A percentile compares a stretch with the other conserved stretches of the same genome.
phyloP scores from a whole-genome alignment of 2,888 invertebrate genomes.

The Ellobium chinense region DNA sequence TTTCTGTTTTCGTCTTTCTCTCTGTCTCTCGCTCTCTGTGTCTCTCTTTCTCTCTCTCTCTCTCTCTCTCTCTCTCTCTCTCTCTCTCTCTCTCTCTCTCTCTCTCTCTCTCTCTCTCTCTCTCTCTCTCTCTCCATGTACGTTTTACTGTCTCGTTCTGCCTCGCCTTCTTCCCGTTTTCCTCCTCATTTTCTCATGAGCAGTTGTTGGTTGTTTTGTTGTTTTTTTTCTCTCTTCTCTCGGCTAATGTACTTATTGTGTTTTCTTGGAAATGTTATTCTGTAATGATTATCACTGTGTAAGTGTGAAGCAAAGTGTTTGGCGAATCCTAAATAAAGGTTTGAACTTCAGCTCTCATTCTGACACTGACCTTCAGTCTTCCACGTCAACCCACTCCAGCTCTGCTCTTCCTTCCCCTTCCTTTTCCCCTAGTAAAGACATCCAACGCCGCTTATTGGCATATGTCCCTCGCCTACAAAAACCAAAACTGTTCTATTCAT shows the following conservation, averaged over 20 bases:
- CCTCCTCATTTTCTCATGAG: background rate
- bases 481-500: too few species aligned
- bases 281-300: too few species aligned
- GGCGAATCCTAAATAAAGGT: too few species aligned
- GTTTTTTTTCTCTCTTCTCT: conserved; percentile 1
- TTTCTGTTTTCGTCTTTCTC: background rate
- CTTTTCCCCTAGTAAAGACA: too few species aligned
- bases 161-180: background rate
- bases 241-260: too few species aligned
- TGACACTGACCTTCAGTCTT: too few species aligned
- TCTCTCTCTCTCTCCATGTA: background rate
- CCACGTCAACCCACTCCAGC: background rate
- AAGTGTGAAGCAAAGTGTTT: too few species aligned
- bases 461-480: too few species aligned
- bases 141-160: background rate
- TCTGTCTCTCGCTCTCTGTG: background rate
- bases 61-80: background rate
- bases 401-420: background rate
- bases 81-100: conserved; percentile 19
- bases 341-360: too few species aligned
- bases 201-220: background rate
- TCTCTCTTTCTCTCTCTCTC: background rate
- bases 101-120: background rate
- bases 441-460: too few species aligned
- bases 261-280: too few species aligned